Percentiles rank a stretch among this genome's conserved stretches.
Conservation (phyloP, 2,888 invertebrate species). For the Aspidiotus destructor region DNA sequence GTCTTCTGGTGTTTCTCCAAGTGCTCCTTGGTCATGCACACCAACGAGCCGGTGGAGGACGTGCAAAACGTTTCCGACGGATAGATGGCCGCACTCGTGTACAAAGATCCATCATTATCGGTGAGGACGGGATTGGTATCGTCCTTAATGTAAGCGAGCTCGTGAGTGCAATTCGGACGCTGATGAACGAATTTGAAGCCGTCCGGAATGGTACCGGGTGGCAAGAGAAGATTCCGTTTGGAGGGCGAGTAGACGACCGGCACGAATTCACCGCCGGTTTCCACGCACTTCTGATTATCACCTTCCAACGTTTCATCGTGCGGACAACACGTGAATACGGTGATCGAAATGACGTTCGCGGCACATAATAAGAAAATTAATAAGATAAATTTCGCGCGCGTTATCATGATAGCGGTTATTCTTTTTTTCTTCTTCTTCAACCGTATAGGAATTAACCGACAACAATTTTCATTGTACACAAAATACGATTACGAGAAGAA, state of each 20-base stretch:
- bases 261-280: neutral
- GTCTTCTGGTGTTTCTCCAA: slow-evolving; percentile 35
- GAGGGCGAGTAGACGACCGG: slow-evolving; percentile 26
- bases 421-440: too few species aligned
- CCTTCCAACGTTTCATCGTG: slow-evolving; percentile 1
- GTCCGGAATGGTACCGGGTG: slow-evolving; percentile 13
- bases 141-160: neutral
- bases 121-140: neutral
- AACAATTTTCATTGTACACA: too few species aligned
- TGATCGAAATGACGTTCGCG: neutral
- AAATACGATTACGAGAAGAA: too few species aligned
- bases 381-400: slow-evolving; percentile 1
- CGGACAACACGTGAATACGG: slow-evolving; percentile 16
- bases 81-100: slow-evolving; percentile 39
- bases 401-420: neutral
- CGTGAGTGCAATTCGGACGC: slow-evolving; percentile 9
- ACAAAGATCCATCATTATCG: neutral
- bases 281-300: slow-evolving; percentile 2
- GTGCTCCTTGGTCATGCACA: slow-evolving; percentile 46
- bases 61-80: slow-evolving; percentile 57
- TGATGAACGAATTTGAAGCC: slow-evolving; percentile 9
- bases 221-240: neutral
- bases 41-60: slow-evolving; percentile 55
- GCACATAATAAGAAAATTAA: slow-evolving; percentile 10
- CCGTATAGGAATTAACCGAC: neutral